These are phyloP conservation scores for Stegostoma tigrinum DNA, from an alignment of 2,113 vertebrate species.

Conservation along the genomic window DNA sequence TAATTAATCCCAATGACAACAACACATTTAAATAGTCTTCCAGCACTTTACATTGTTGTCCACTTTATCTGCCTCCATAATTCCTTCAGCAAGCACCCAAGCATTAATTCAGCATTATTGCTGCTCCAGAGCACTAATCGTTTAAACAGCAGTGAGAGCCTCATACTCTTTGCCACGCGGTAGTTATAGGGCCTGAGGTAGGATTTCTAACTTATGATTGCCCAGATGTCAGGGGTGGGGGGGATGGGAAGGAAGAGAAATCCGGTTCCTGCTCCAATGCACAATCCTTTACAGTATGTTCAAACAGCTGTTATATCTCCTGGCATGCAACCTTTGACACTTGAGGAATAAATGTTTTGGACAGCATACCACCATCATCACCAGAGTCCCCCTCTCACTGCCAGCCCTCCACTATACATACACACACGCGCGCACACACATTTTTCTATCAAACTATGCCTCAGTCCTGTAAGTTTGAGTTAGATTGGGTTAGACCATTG, in stretches of 20 bases:
- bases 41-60: conserved; percentile 1
- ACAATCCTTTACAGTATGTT: conserved; percentile 81
- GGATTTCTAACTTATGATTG: conserved; percentile 68
- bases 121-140: conserved; percentile 76
- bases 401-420: too few species aligned
- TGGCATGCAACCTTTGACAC: conserved; percentile 52
- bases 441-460: neutral
- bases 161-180: conserved; percentile 72
- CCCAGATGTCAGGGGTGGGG: conserved; percentile 80
- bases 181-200: conserved; percentile 79
- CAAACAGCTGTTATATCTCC: conserved; percentile 92
- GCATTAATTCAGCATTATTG: conserved; percentile 82
- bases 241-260: conserved; percentile 44
- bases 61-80: conserved; percentile 46
- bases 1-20: conserved; percentile 71
- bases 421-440: too few species aligned
- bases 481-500: neutral
- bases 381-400: too few species aligned
- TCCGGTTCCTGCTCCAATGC: conserved; percentile 76
- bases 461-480: neutral
- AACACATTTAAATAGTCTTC: conserved; percentile 47
- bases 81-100: conserved; percentile 74
- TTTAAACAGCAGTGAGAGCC: conserved; percentile 77
- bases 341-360: conserved; percentile 52
- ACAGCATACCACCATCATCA: conserved; percentile 39